Evolutionary conservation across 2,888 invertebrate species (phyloP).

Genomic region (Zele albiditarsus): DNA sequence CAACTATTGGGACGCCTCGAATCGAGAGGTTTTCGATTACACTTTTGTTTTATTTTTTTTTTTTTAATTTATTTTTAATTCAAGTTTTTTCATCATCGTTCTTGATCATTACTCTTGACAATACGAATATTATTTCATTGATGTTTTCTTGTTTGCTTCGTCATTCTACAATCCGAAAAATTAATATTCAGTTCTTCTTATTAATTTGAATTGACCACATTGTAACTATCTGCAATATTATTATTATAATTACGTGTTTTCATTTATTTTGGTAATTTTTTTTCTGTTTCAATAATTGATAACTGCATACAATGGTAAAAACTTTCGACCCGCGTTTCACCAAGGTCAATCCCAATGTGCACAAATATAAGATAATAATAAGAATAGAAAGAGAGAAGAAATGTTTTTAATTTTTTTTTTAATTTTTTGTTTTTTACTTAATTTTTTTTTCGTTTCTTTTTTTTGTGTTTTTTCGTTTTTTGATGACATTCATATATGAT

Average conservation of each 20-base stretch:
- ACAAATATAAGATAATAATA: slow-evolving; percentile 27
- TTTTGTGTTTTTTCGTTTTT: no score
- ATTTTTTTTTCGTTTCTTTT: not conserved
- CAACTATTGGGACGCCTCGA: slow-evolving; percentile 65
- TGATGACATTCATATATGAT: slow-evolving; percentile 14
- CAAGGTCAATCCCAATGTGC: slow-evolving; percentile 44
- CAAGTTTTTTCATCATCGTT: slow-evolving; percentile 6
- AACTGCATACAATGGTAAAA: slow-evolving; percentile 26
- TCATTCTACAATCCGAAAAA: not conserved
- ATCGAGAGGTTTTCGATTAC: slow-evolving; percentile 53
- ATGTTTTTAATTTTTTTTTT: not conserved
- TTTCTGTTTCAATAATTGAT: slow-evolving; percentile 2
- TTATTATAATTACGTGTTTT: slow-evolving; percentile 17
- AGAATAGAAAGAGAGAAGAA: not conserved
- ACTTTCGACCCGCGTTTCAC: slow-evolving; percentile 30
- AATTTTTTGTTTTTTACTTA: no score
- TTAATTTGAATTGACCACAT: slow-evolving; percentile 8
- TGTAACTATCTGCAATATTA: not conserved
- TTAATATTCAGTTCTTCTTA: not conserved
- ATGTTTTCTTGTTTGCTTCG: not conserved
- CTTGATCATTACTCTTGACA: not conserved
- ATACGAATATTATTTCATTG: not conserved
- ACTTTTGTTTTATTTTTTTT: slow-evolving; percentile 28
- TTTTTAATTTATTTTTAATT: slow-evolving; percentile 4
- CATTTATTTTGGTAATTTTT: not conserved